phyloP scores from a whole-genome alignment of 2,888 invertebrate species.

The Merodon equestris region DNA sequence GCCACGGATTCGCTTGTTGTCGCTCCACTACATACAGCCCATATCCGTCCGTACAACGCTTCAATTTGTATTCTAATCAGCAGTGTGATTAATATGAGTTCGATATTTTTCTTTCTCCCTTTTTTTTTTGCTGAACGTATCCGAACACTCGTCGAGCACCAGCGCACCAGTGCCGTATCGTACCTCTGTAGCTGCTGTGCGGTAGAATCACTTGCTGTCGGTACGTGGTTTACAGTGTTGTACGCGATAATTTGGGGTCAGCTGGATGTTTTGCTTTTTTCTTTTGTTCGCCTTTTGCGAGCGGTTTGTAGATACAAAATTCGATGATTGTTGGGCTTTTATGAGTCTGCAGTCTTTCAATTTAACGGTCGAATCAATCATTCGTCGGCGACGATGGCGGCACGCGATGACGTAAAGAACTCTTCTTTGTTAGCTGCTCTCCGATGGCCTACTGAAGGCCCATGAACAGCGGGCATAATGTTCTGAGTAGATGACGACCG shows the following conservation, averaged over 20 bases:
- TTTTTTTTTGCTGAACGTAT: slow-evolving; percentile 15
- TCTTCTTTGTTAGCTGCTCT: slow-evolving; percentile 58
- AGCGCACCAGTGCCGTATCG: no score
- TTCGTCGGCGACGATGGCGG: slow-evolving; percentile 2
- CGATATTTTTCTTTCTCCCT: slow-evolving; percentile 5
- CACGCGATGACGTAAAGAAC: slow-evolving; percentile 48
- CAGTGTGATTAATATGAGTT: slow-evolving; percentile 46
- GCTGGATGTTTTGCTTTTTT: slow-evolving; percentile 45
- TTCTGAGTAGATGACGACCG: slow-evolving; percentile 29
- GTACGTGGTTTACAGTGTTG: neutral
- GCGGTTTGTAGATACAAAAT: slow-evolving; percentile 24
- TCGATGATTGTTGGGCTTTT: slow-evolving; percentile 12
- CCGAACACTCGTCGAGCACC: neutral
- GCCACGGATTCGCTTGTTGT: slow-evolving; percentile 31
- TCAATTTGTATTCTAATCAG: slow-evolving; percentile 64
- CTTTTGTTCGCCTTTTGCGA: no score
- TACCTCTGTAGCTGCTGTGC: no score
- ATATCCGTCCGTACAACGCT: neutral
- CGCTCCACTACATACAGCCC: slow-evolving; percentile 28
- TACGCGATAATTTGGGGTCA: slow-evolving; percentile 49
- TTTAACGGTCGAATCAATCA: slow-evolving; percentile 60
- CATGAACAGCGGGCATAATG: slow-evolving; percentile 29
- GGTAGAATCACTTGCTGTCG: slow-evolving; percentile 20
- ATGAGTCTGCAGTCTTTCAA: slow-evolving; percentile 23
- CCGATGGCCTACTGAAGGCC: slow-evolving; percentile 53